These are phyloP conservation scores for Marmota monax DNA, from an alignment of 2,113 vertebrate species.

Conservation along the genomic window DNA sequence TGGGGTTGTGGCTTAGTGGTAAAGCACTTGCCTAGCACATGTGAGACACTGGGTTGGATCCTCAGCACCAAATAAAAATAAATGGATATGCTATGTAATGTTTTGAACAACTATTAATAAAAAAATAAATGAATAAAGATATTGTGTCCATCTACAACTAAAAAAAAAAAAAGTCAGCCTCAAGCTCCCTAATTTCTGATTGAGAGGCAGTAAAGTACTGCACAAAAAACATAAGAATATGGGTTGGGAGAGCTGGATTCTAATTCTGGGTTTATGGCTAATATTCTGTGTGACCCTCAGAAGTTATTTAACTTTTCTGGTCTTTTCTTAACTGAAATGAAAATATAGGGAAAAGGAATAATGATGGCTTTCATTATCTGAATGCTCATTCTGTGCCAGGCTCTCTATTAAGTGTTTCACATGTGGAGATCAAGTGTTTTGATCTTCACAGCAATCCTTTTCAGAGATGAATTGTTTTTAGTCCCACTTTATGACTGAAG, in stretches of 20 bases:
- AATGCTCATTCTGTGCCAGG: background rate
- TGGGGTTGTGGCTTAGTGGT: no score
- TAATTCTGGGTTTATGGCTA: background rate
- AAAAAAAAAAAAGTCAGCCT: no score
- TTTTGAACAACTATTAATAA: no score
- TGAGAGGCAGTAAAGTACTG: background rate
- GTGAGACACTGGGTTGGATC: no score
- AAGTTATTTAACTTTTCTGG: background rate
- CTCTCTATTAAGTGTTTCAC: background rate
- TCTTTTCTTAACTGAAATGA: background rate
- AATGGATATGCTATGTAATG: no score
- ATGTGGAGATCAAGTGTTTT: background rate
- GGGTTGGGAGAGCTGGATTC: background rate
- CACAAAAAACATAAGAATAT: background rate
- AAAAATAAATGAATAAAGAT: no score
- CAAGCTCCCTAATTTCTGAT: background rate
- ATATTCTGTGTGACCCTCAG: background rate
- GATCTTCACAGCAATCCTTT: background rate
- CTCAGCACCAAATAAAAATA: no score
- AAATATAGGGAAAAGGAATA: background rate
- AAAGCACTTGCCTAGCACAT: no score
- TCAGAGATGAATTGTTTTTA: constrained; percentile 13
- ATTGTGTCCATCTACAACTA: no score
- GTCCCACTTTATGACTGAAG: background rate
- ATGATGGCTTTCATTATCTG: background rate